A percentile compares a stretch with the other conserved stretches of the same genome.
phyloP scores from a whole-genome alignment of 2,113 vertebrate species.

The Acrocephalus kingi region DNA sequence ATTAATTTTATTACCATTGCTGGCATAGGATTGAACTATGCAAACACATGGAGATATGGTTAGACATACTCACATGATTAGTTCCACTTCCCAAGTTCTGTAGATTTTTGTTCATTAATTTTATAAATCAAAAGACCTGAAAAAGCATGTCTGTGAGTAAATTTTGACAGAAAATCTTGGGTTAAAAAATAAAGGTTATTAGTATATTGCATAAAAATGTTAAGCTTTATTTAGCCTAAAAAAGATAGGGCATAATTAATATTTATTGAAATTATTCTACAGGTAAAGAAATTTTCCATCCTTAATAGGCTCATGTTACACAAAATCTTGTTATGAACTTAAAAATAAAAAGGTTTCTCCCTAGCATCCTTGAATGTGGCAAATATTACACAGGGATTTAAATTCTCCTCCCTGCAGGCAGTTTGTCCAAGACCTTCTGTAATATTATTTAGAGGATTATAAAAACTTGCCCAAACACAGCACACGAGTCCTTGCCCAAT shows the following conservation, averaged over 20 bases:
- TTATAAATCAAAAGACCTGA: not conserved
- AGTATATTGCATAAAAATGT: not conserved
- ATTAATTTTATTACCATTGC: not conserved
- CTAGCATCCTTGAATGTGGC: not conserved
- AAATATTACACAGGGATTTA: not conserved
- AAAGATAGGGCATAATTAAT: not conserved
- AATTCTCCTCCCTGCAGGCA: not conserved
- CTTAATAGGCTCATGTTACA: not conserved
- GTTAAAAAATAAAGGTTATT: not conserved
- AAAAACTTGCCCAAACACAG: not conserved
- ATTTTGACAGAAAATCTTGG: not conserved
- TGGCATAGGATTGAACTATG: not conserved
- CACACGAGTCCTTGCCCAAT: not conserved
- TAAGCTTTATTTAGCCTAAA: not conserved
- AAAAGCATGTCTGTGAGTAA: not conserved
- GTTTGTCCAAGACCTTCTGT: not conserved
- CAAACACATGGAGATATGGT: not conserved
- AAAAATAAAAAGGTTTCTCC: not conserved
- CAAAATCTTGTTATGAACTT: not conserved
- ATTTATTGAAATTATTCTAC: not conserved
- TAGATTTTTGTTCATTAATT: not conserved
- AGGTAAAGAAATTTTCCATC: not conserved
- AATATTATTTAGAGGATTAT: slow-evolving; percentile 1
- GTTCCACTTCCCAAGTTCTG: not conserved
- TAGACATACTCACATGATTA: not conserved